Evolutionary conservation across 2,888 invertebrate genomes (phyloP), one percentile per base, ranked within the genome.

Genomic region (Leuctra nigra): DNA sequence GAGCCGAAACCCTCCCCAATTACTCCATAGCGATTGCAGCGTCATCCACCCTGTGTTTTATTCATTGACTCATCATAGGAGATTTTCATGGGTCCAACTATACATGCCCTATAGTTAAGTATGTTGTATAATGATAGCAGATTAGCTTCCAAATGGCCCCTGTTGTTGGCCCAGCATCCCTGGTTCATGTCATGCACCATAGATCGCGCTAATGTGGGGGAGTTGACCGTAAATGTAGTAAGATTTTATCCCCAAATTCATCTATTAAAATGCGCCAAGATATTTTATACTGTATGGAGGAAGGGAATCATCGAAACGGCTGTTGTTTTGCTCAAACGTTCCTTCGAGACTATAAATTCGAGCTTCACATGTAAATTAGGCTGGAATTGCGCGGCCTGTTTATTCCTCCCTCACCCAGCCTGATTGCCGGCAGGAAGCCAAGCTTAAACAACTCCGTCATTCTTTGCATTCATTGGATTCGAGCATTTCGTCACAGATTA

Each of bases 111-210:
- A n/a, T n/a, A n/a, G n/a, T n/a, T n/a, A n/a, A n/a, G n/a, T n/a
- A n/a, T n/a, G n/a, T n/a, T n/a, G n/a, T n/a, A n/a, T 39, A 39
- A 14, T 14, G 39, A 9, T 16, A 16, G 39, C n/a, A 29, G 24
- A 54, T 54, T 47, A 46, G 46, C 54, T 47, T 54, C 35, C 44
- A 54, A 54, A 54, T 54, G 25, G 50, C 35, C 29, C 35, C 9
- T 35, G 33, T 16, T 35, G 11, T 33, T 16, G 9, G 33, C 14
- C 35, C 23, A 29, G 2, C 54, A 29, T 20, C n/a, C 18, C 20
- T 44, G 35, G 58, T 35, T 58, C 56, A 56, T 56, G 59, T 56
- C 59, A 59, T 54, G 59, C 53, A 56, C 53, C 59, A 59, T 59
- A 41, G 56, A 59, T 13, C 54, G 25, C 16, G 39, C 20, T 18